phyloP scores from a whole-genome alignment of 1,140 invertebrate genomes.

The Neelides sp. region DNA sequence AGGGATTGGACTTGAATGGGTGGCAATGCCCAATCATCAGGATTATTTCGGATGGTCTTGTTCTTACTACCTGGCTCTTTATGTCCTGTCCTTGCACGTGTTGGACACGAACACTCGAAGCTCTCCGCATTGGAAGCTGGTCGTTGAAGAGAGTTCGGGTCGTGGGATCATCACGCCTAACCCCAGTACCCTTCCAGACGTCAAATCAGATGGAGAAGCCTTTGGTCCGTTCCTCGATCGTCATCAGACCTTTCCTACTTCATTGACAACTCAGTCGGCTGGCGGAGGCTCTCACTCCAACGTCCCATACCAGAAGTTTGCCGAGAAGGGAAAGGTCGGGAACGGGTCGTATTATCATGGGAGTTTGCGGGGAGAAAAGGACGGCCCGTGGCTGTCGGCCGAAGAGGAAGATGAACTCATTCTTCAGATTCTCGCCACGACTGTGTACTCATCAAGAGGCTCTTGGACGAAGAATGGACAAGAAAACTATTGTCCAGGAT shows the following conservation, averaged over 20 bases:
- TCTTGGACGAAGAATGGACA: constrained; percentile 18
- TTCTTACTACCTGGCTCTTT: constrained; percentile 34
- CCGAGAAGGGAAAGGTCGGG: no score
- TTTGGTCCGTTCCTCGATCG: constrained; percentile 45
- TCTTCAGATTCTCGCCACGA: constrained; percentile 35
- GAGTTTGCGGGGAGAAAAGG: constrained; percentile 30
- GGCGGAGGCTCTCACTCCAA: background rate
- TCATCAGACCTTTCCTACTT: no score
- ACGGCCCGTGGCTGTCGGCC: constrained; percentile 52
- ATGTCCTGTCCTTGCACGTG: constrained; percentile 48
- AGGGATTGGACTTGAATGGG: no score
- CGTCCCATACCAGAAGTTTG: background rate
- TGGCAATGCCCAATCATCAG: background rate
- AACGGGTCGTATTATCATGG: constrained; percentile 37
- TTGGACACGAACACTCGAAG: constrained; percentile 55
- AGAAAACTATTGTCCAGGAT: constrained; percentile 20
- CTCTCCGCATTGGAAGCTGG: constrained; percentile 54
- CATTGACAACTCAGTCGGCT: no score
- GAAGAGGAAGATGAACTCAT: constrained; percentile 29
- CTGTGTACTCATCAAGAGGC: constrained; percentile 29
- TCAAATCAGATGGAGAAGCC: constrained; percentile 26
- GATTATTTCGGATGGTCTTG: constrained; percentile 12
- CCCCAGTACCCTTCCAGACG: no score
- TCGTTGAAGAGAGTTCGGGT: constrained; percentile 52
- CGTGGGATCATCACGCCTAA: constrained; percentile 34